Conservation (phyloP, 2,888 invertebrate genomes). For the Eudasyphora cyanicolor region DNA sequence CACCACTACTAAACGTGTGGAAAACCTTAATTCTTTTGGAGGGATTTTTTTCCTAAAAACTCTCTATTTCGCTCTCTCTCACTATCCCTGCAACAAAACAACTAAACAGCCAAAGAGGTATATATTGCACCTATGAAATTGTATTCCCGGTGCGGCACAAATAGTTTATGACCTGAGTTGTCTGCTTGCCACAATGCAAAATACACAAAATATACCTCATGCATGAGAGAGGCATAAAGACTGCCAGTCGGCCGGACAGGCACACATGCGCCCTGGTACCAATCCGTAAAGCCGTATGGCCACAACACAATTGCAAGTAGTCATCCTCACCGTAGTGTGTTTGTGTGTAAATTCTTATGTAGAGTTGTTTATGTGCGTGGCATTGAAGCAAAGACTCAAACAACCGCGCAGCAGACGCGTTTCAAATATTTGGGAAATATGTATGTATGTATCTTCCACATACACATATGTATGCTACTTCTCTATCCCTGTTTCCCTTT, state of each 20-base stretch:
- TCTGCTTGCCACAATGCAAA: neutral
- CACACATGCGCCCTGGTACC: neutral
- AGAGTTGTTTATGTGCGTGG: neutral
- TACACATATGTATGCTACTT: too few species aligned
- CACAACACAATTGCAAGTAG: neutral
- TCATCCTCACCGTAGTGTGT: neutral
- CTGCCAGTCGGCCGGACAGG: too few species aligned
- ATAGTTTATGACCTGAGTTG: constrained; percentile 18
- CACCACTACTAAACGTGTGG: constrained; percentile 5
- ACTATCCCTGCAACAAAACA: neutral
- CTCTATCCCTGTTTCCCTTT: too few species aligned
- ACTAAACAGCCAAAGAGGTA: neutral
- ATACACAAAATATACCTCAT: neutral
- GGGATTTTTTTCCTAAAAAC: constrained; percentile 6
- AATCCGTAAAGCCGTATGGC: neutral
- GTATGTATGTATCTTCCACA: too few species aligned
- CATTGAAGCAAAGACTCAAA: neutral
- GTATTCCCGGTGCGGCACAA: too few species aligned
- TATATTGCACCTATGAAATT: neutral
- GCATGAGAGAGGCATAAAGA: neutral
- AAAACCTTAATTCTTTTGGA: neutral
- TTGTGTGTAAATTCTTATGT: neutral
- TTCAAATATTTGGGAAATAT: neutral
- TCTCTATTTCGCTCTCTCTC: neutral
- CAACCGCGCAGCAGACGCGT: too few species aligned